Base-by-base conservation (phyloP, 2,113 vertebrate genomes). In the Brachyistius frenatus region DNA sequence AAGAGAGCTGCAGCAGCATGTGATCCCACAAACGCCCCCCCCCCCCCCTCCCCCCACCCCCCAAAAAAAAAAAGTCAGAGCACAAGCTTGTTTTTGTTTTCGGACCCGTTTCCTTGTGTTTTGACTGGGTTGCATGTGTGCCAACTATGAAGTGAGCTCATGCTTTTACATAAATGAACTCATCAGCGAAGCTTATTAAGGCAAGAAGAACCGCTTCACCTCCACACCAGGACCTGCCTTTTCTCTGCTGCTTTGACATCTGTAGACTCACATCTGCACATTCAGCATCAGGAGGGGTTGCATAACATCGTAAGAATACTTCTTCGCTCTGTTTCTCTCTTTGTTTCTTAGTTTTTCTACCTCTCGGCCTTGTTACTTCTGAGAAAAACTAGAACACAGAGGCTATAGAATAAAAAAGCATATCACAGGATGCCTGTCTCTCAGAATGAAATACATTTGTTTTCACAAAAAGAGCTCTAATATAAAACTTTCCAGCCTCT, bases 1-100 rank as follows among this genome's bases (percentile, higher is more conserved):
- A 80, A 23, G 68, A 87, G 61, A 86, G 71, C 66, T 3, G 84
- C 68, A 5, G 5, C 15, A 66, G 35, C 64, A 71, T 86, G 83
- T 86, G 90, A 92, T 88, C 88, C 79, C 52, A 63, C 55, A 60
- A 83, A 84, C 65, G 39, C 61, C 84, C 78, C 78, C 73, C 76
- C 23, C 23, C 23, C 23, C 23, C 23, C 23, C 23, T 1, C 23
- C 23, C 23, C 23, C 23, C 23, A 1, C 23, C 23, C 1, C 23
- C 23, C 23, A 23, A 23, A 23, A 23, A 23, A 23, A 23, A 60
- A 76, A 85, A 83, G 57, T 66, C 68, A 16, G 60, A 79, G 64
- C 53, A 80, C 72, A 71, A 61, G 84, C 69, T 80, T 88, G 88
- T 91, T 92, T 89, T 89, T 89, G 90, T 91, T 92, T 91, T 90